Conservation (phyloP, 2,797 vertebrate species). For the Rhinophrynus dorsalis region DNA sequence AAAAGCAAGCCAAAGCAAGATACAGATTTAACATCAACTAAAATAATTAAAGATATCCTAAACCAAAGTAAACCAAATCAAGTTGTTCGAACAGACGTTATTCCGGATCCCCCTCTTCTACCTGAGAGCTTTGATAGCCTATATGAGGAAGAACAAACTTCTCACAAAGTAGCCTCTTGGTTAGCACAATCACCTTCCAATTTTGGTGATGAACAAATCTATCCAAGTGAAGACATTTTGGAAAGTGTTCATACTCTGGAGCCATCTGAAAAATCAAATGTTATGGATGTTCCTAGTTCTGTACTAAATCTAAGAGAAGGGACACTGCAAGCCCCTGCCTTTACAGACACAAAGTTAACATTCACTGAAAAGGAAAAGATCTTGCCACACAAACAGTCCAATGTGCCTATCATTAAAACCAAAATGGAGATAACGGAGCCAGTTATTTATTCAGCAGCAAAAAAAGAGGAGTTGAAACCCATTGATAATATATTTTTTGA, state of each 20-base stretch:
- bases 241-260: too few relatives aligned
- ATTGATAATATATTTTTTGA: neutral
- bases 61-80: neutral
- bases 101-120: constrained; percentile 53
- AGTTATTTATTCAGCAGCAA: too few relatives aligned
- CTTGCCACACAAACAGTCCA: neutral
- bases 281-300: constrained; percentile 27
- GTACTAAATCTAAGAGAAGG: constrained; percentile 13
- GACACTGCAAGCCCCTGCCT: constrained; percentile 10
- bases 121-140: constrained; percentile 22
- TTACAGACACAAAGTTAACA: neutral
- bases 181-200: constrained; percentile 37
- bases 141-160: constrained; percentile 44
- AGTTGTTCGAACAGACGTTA: neutral
- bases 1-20: neutral
- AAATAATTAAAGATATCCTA: neutral
- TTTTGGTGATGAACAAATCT: constrained; percentile 41
- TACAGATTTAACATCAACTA: neutral
- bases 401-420: too few relatives aligned
- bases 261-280: constrained; percentile 23
- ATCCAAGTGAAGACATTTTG: constrained; percentile 38
- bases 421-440: too few relatives aligned
- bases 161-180: constrained; percentile 50
- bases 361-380: neutral
- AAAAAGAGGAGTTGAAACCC: too few relatives aligned